Percentiles rank a stretch among this genome's conserved stretches.
phyloP scores from a whole-genome alignment of 2,888 invertebrate genomes.

The Meghimatium bilineatum region DNA sequence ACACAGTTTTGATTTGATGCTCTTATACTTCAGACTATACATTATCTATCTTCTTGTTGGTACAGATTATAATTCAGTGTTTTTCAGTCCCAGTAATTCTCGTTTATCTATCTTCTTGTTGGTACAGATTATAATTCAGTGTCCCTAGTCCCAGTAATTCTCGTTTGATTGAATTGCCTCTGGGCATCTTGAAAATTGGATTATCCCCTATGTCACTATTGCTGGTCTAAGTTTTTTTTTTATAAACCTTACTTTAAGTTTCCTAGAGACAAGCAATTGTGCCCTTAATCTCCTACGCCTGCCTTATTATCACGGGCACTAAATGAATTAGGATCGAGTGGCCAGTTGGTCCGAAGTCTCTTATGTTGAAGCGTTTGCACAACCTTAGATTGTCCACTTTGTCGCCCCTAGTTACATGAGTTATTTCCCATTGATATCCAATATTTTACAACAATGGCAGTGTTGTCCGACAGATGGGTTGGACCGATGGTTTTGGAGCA shows the following conservation, averaged over 20 bases:
- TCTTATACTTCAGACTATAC: too few relatives aligned
- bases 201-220: too few relatives aligned
- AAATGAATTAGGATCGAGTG: conserved; percentile 7
- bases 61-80: too few relatives aligned
- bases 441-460: conserved; percentile 40
- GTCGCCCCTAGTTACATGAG: conserved; percentile 36
- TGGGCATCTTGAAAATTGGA: too few relatives aligned
- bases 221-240: too few relatives aligned
- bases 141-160: too few relatives aligned
- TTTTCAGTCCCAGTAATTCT: too few relatives aligned
- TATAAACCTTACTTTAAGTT: background rate
- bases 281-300: conserved; percentile 2
- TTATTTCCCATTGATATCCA: conserved; percentile 3
- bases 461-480: conserved; percentile 38
- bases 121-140: too few relatives aligned
- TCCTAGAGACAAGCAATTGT: background rate
- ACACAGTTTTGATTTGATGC: too few relatives aligned
- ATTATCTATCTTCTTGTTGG: too few relatives aligned
- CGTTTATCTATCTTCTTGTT: too few relatives aligned
- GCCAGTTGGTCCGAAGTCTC: background rate
- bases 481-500: conserved; percentile 11
- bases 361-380: conserved; percentile 15
- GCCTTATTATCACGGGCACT: background rate
- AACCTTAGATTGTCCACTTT: conserved; percentile 36
- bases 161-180: too few relatives aligned